A percentile compares a stretch with the other conserved stretches of the same genome.
These are phyloP conservation scores for Ophioninae sp. DNA, from an alignment of 2,888 invertebrate species.

Conservation along the genomic window DNA sequence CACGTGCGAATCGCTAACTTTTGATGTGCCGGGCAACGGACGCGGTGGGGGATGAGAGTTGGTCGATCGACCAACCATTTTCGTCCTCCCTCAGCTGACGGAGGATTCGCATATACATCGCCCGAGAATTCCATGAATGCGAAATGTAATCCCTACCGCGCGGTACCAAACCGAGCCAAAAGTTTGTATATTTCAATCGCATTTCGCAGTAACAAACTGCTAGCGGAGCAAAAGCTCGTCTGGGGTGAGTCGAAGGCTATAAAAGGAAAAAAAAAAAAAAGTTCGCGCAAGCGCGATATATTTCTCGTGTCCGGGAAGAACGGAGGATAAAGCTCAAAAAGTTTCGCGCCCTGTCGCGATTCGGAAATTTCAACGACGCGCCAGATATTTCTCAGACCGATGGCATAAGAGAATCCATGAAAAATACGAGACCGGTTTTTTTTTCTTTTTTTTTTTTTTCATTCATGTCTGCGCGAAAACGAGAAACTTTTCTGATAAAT, in stretches of 20 bases:
- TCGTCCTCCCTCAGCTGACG: slow-evolving; percentile 23
- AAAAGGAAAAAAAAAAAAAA: slow-evolving; percentile 9
- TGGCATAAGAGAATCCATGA: slow-evolving; percentile 12
- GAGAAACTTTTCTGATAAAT: slow-evolving; percentile 46
- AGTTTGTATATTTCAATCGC: slow-evolving; percentile 72
- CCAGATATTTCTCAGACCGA: slow-evolving; percentile 11
- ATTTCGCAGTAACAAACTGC: slow-evolving; percentile 68
- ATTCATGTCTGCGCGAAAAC: slow-evolving; percentile 9
- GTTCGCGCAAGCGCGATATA: slow-evolving; percentile 27
- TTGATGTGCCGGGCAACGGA: not conserved
- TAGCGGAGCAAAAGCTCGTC: slow-evolving; percentile 14
- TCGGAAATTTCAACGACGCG: slow-evolving; percentile 27
- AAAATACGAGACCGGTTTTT: slow-evolving; percentile 34
- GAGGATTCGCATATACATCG: slow-evolving; percentile 40
- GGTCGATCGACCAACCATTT: slow-evolving; percentile 58
- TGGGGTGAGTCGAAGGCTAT: slow-evolving; percentile 11
- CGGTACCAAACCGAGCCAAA: slow-evolving; percentile 57
- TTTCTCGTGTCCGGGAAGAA: slow-evolving; percentile 36
- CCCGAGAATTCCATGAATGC: slow-evolving; percentile 76
- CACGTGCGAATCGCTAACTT: not conserved
- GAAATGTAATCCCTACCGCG: slow-evolving; percentile 73
- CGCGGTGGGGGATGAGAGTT: slow-evolving; percentile 31
- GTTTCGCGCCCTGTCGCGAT: slow-evolving; percentile 30
- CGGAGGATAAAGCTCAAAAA: slow-evolving; percentile 25
- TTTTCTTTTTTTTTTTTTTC: not conserved